These are phyloP conservation scores for Synergus itoensis DNA, from an alignment of 2,888 invertebrate species.

Conservation along the genomic window DNA sequence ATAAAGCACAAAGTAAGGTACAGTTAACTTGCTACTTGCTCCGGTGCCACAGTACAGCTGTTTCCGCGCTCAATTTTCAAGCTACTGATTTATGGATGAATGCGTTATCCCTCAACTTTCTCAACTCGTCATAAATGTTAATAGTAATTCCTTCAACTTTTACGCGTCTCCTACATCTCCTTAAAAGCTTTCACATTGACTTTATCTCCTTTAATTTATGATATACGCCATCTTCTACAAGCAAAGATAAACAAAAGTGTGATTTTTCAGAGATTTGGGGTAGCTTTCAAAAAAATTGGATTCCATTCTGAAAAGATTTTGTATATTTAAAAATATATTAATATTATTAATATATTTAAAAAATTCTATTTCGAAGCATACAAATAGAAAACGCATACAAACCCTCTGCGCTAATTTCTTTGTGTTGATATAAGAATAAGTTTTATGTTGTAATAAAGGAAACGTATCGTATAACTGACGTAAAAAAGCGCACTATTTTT, in stretches of 20 bases:
- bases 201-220: constrained; percentile 29
- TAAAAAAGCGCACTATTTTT: neutral
- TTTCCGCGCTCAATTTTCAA: constrained; percentile 51
- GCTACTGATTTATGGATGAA: constrained; percentile 52
- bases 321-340: too few species aligned
- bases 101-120: constrained; percentile 46
- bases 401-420: neutral
- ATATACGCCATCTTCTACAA: constrained; percentile 1
- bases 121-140: constrained; percentile 40
- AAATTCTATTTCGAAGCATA: neutral
- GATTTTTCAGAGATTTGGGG: neutral
- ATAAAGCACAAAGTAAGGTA: constrained; percentile 30
- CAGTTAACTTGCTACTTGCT: neutral
- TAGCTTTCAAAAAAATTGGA: neutral
- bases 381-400: neutral
- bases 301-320: neutral
- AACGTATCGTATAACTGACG: neutral
- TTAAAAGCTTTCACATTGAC: constrained; percentile 39
- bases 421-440: neutral
- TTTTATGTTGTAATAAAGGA: neutral
- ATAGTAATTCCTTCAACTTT: constrained; percentile 34
- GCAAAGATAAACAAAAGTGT: neutral
- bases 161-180: constrained; percentile 38
- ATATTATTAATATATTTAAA: too few species aligned
- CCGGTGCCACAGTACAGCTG: constrained; percentile 44